Percentiles rank a stretch among this genome's conserved stretches.
Evolutionary conservation across 2,797 vertebrate species (phyloP).

Genomic region (Phataginus tetradactyla): DNA sequence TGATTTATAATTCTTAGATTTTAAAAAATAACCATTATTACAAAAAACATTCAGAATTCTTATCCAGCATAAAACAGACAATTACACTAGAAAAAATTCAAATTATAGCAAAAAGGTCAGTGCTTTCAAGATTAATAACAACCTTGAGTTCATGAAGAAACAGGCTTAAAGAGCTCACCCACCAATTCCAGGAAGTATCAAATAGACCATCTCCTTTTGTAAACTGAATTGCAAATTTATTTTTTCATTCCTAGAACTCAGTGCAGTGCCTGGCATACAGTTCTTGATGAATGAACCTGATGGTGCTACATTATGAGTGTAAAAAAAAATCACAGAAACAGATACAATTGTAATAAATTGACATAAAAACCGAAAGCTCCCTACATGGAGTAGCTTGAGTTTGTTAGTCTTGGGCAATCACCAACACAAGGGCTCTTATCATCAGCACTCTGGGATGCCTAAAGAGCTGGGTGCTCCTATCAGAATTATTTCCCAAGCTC

Average conservation of each 20-base stretch:
- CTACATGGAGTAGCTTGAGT: neutral
- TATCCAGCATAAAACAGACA: slow-evolving; percentile 8
- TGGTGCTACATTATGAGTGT: neutral
- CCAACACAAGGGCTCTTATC: neutral
- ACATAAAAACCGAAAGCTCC: neutral
- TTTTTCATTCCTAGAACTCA: slow-evolving; percentile 16
- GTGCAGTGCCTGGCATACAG: neutral
- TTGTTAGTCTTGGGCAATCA: neutral
- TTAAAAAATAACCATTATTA: slow-evolving; percentile 29
- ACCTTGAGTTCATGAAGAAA: slow-evolving; percentile 4
- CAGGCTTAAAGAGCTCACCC: neutral
- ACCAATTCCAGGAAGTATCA: neutral
- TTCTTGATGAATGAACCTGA: neutral
- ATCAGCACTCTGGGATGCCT: neutral
- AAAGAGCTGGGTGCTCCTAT: neutral
- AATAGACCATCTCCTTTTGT: slow-evolving; percentile 17
- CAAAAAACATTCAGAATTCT: neutral
- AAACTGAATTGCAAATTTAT: neutral
- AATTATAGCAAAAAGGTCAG: neutral
- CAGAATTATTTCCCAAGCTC: neutral
- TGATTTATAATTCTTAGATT: neutral
- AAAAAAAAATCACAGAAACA: neutral
- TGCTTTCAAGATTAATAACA: slow-evolving; percentile 18
- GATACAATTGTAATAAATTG: neutral
- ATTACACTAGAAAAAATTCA: neutral